Base-by-base conservation (phyloP, 64 coral and sea anemone species). In the Montipora capricornis region DNA sequence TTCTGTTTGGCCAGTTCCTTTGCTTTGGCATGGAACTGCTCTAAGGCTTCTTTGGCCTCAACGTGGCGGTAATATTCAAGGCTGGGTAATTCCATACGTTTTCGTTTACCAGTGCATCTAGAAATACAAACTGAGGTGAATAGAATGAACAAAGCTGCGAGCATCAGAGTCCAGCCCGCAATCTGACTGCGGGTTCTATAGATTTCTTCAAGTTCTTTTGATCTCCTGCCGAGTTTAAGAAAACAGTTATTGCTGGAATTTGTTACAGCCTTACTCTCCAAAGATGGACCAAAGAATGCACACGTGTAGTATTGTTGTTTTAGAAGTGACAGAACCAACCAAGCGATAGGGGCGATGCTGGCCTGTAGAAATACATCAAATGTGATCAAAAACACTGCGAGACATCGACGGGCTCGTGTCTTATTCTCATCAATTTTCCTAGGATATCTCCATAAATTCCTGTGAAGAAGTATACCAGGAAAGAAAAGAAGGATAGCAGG, bases 1-100 rank as follows among this genome's bases (percentile, higher is more conserved):
- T 20, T 84, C 46, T 84, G 61, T 49, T 84, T 84, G 61, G 82
- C 82, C 17, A 69, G 14, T 22, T 84, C 61, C 64, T 84, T 84
- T 70, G 82, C 82, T 20, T 48, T 84, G 19, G 7, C 5, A 45
- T 84, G 82, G 45, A 84, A 70, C 46, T 47, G 15, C 64, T 69
- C 58, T 10, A 84, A 49, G 4, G 62, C 82, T 70, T 69, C 82
- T 17, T 69, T 64, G 6, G 82, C 82, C 44, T 84, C 82, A 16
- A 69, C 44, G 19, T 84, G 45, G 37, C 60, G 82, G 82, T 84
- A 84, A 5, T 84, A 84, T 3, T 84, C 44, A 6, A 50, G 64
- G 46, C 61, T 84, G 4, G 62, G 82, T 7, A 84, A 49, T 45
- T 45, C 13, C 44, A 83, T 37, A 8, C 59, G 58, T 58, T 83